Conservation (phyloP, 1,140 invertebrate species). For the Leptinotarsa defecta region DNA sequence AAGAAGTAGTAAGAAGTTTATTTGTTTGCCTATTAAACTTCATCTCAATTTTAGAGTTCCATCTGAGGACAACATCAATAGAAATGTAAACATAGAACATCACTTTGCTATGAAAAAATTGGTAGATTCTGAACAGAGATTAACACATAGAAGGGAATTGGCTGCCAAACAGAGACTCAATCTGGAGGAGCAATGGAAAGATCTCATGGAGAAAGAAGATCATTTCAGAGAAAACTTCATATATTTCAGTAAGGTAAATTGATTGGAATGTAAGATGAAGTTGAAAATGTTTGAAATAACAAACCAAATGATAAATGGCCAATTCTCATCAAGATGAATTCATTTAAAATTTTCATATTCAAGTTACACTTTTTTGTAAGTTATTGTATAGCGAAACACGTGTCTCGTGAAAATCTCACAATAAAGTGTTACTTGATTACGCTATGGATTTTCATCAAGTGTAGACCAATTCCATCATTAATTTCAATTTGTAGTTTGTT, state of each 20-base stretch:
- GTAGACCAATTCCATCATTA: too few species aligned
- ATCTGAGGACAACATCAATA: conserved; percentile 30
- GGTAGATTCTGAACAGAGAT: conserved; percentile 25
- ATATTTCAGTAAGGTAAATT: conserved; percentile 32
- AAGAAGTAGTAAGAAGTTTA: not conserved
- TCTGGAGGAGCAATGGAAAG: conserved; percentile 33
- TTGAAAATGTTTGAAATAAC: too few species aligned
- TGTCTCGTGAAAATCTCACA: too few species aligned
- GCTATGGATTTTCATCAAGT: too few species aligned
- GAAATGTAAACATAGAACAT: conserved; percentile 32
- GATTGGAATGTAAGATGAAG: too few species aligned
- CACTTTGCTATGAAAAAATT: conserved; percentile 30
- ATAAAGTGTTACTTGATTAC: too few species aligned
- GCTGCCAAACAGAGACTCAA: conserved; percentile 24
- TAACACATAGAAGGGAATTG: conserved; percentile 24
- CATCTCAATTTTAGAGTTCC: conserved; percentile 23
- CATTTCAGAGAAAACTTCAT: conserved; percentile 34
- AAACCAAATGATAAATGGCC: too few species aligned
- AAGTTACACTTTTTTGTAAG: too few species aligned
- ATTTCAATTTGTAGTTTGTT: conserved; percentile 29
- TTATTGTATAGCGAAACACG: too few species aligned
- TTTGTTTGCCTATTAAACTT: not conserved
- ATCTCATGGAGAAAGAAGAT: conserved; percentile 32
- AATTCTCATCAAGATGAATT: too few species aligned
- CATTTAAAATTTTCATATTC: too few species aligned